Base-by-base conservation (phyloP, 2,797 vertebrate genomes). In the Clarias laeviceps region DNA sequence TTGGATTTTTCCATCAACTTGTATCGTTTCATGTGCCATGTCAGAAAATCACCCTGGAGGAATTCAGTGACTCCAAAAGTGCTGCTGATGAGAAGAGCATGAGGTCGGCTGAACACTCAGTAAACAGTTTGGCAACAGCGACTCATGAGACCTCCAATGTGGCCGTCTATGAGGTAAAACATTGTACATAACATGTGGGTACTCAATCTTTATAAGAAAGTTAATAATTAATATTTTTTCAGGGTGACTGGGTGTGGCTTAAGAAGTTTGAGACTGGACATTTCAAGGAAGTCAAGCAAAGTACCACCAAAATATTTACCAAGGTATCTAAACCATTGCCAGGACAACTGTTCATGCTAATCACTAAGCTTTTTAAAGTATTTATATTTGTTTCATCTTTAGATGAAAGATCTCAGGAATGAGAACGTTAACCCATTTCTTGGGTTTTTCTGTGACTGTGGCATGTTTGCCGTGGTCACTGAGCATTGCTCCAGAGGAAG, bases 231-330 rank as follows among this genome's bases (percentile, higher is more conserved):
- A 78, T 24, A 4, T 84, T 59, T 69, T 84, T 86, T 59, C 91
- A 98, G 97, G 97, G 97, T 1, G 96, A 98, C 91, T 97, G 96
- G 94, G 97, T 97, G 22, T 97, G 97, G 97, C 91, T 98, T 84
- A 98, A 98, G 93, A 98, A 96, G 89, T 96, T 96, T 88, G 91
- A 96, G 76, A 91, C 80, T 0, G 94, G 95, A 11, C 90, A 93
- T 0, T 93, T 92, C 86, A 95, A 92, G 50, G 95, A 96, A 18
- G 92, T 98, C 85, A 93, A 92, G 62, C 96, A 95, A 57, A 96
- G 93, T 87, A 94, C 94, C 70, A 96, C 96, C 83, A 95, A 91
- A 90, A 93, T 97, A 88, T 94, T 98, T 88, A 96, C 95, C 82
- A 97, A 99, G 95, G 97, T 97, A 94, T 12, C 76, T 18, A 3